A percentile compares a stretch with the other conserved stretches of the same genome.
phyloP scores from a whole-genome alignment of 2,888 invertebrate species.

The Hypolimnas misippus region DNA sequence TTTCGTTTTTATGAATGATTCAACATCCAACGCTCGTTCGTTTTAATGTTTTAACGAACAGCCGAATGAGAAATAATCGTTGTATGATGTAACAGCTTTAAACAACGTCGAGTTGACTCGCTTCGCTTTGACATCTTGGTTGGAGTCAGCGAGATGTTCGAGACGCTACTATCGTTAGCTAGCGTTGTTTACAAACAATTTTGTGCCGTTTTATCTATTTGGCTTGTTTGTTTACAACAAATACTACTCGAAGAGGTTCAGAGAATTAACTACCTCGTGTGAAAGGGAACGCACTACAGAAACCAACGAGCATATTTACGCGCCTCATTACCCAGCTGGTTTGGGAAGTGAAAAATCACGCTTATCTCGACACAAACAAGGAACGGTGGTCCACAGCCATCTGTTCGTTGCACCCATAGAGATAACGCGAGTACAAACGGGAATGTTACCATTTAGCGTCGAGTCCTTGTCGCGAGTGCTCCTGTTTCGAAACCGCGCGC shows the following conservation, averaged over 20 bases:
- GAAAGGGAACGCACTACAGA: slow-evolving; percentile 64
- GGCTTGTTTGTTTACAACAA: slow-evolving; percentile 45
- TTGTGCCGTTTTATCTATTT: slow-evolving; percentile 42
- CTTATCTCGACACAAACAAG: slow-evolving; percentile 77
- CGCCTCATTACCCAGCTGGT: slow-evolving; percentile 75
- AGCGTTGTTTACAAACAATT: slow-evolving; percentile 75
- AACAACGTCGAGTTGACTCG: slow-evolving; percentile 15
- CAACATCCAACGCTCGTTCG: slow-evolving; percentile 39
- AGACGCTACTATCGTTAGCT: slow-evolving; percentile 55
- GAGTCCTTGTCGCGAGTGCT: slow-evolving; percentile 67
- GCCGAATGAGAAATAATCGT: slow-evolving; percentile 9
- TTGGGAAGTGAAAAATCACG: slow-evolving; percentile 82
- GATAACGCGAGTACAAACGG: slow-evolving; percentile 79
- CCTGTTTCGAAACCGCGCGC: slow-evolving; percentile 67
- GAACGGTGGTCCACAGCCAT: slow-evolving; percentile 77
- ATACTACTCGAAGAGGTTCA: slow-evolving; percentile 50
- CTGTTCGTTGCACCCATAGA: slow-evolving; percentile 83
- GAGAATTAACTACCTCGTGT: slow-evolving; percentile 66
- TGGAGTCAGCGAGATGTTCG: slow-evolving; percentile 53
- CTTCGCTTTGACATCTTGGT: slow-evolving; percentile 63
- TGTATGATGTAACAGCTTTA: slow-evolving; percentile 24
- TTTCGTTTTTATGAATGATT: slow-evolving; percentile 43
- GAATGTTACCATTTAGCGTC: slow-evolving; percentile 75
- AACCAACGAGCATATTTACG: slow-evolving; percentile 71
- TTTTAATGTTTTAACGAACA: not conserved